Conservation (phyloP, 2,113 vertebrate species). For the Actinemys pallida region DNA sequence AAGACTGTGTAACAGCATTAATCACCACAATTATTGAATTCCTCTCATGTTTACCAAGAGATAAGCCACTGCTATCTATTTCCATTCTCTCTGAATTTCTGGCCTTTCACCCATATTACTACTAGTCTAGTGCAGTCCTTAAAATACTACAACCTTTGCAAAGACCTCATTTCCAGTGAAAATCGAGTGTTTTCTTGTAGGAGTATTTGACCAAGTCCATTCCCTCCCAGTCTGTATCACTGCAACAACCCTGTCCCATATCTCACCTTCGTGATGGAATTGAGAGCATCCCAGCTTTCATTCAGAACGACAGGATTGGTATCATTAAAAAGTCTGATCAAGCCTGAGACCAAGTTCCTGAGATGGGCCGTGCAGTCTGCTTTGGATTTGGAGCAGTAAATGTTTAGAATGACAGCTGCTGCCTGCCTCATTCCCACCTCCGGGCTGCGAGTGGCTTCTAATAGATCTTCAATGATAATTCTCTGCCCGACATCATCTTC, state of each 20-base stretch:
- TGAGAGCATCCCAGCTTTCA: slow-evolving; percentile 98
- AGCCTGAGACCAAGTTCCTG: slow-evolving; percentile 89
- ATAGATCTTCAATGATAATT: slow-evolving; percentile 95
- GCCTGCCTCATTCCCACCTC: slow-evolving; percentile 93
- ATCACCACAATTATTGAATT: not conserved
- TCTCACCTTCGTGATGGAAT: slow-evolving; percentile 94
- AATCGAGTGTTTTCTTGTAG: not conserved
- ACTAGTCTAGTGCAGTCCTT: too few relatives aligned
- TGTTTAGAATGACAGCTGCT: slow-evolving; percentile 92
- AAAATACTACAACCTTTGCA: not conserved
- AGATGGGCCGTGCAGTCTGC: slow-evolving; percentile 92
- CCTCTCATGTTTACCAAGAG: not conserved
- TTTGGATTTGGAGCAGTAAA: slow-evolving; percentile 93
- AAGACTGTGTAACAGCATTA: not conserved
- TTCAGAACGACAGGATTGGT: slow-evolving; percentile 88
- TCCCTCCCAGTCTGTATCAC: not conserved
- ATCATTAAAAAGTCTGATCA: slow-evolving; percentile 96
- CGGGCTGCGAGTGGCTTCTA: slow-evolving; percentile 90
- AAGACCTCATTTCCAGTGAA: not conserved
- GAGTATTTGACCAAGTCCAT: not conserved
- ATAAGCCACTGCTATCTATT: not conserved
- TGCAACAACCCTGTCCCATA: not conserved
- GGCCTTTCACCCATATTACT: not conserved
- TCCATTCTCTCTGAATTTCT: not conserved
- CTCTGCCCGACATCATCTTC: slow-evolving; percentile 95